phyloP scores from a whole-genome alignment of 1,140 invertebrate genomes.

The Drosophila burlai region DNA sequence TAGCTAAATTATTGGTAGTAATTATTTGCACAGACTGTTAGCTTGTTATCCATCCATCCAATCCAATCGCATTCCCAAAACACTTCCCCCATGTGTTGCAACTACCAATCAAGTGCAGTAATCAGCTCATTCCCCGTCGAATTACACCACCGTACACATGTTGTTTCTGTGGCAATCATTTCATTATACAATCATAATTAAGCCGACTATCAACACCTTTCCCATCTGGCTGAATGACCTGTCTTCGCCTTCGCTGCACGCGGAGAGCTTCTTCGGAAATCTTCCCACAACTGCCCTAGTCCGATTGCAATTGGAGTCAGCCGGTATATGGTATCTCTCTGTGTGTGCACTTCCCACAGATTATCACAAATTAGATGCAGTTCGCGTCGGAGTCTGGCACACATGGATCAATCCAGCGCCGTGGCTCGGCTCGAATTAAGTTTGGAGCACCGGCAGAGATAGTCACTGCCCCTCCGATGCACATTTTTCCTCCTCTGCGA shows the following conservation, averaged over 20 bases:
- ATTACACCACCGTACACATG: constrained; percentile 24
- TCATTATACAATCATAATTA: constrained; percentile 48
- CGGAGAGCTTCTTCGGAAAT: constrained; percentile 21
- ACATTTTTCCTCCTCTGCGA: constrained; percentile 7
- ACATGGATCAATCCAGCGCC: constrained; percentile 54
- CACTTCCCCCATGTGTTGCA: background rate
- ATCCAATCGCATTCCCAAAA: background rate
- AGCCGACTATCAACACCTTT: constrained; percentile 28
- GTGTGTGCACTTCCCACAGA: constrained; percentile 68
- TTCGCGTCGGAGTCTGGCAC: constrained; percentile 52
- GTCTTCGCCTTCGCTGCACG: background rate
- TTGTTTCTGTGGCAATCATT: constrained; percentile 35
- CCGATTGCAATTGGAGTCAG: constrained; percentile 29
- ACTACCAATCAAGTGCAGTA: constrained; percentile 24
- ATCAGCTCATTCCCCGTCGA: constrained; percentile 31
- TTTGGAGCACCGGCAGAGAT: constrained; percentile 46
- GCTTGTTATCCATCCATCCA: background rate
- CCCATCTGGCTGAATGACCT: constrained; percentile 5
- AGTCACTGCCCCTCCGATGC: constrained; percentile 18
- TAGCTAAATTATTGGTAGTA: background rate
- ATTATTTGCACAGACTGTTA: background rate
- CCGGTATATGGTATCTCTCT: background rate
- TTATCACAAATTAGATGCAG: constrained; percentile 81
- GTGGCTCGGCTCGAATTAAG: constrained; percentile 63
- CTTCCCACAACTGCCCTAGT: constrained; percentile 55